Evolutionary conservation across 2,113 vertebrate genomes (phyloP), one percentile per base, ranked within the genome.

Genomic region (Vicugna pacos): DNA sequence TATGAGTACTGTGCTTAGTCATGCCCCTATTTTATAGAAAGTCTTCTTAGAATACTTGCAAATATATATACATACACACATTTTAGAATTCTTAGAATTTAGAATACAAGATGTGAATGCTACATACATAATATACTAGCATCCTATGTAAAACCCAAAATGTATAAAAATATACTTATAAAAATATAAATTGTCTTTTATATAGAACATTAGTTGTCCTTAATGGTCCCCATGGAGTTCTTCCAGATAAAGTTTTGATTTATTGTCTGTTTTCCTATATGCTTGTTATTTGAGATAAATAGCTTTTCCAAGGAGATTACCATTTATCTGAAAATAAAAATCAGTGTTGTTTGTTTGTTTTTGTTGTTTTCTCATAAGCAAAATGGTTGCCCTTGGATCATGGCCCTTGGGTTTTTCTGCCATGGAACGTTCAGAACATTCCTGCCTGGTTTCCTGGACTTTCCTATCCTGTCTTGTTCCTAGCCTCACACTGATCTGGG

Each of bases 241-340:
- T 94, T 58, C 16, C 58, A 93, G 58, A 91, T 62, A 24, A 19
- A 67, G n/a, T 3, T 92, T 94, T 52, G 42, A 75, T 90, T 96
- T 92, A 54, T 32, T 65, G n/a, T n/a, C 22, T 83, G 64, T 65
- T 93, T 96, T 77, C 87, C 24, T 91, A 15, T 70, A 30, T 75
- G 79, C 65, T 94, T 81, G 28, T 52, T 67, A 56, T 76, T 81
- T 91, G 46, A 64, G 52, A 56, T 77, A 82, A 67, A 80, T 84
- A 79, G 2, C 12, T 95, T 96, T 96, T 75, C 26, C 26, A 73
- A 38, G 17, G 38, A 64, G 32, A 79, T 80, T 81, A 15, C 5
- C 79, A 2, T 82, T 76, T 92, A 76, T 70, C 58, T 91, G 77
- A 62, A 95, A 91, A 20, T 70, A 88, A 76, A 95, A 82, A 54